Conservation (phyloP, 2,113 vertebrate species). For the Rallus limicola region DNA sequence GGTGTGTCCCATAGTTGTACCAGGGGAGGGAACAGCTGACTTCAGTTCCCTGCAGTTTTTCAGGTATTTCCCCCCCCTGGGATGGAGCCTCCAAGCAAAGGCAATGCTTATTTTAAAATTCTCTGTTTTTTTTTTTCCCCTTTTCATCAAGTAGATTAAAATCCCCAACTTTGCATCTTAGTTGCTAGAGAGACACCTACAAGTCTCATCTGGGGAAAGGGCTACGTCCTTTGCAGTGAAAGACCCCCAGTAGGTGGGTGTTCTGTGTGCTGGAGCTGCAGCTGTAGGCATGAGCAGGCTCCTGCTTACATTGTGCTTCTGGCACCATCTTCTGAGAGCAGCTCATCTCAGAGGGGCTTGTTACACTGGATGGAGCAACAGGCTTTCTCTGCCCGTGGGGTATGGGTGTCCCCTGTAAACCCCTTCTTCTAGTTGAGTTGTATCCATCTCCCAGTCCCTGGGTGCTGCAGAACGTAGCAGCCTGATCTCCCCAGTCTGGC, state of each 20-base stretch:
- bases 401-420: neutral
- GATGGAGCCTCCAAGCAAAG: neutral
- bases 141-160: neutral
- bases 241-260: no score
- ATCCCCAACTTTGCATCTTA: neutral
- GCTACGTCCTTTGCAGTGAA: neutral
- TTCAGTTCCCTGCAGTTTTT: neutral
- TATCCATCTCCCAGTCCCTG: neutral
- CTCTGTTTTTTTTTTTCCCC: neutral
- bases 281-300: neutral
- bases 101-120: neutral
- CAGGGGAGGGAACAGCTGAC: neutral
- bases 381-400: neutral
- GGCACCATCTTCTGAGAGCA: neutral
- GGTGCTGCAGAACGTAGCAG: neutral
- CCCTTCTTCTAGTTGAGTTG: neutral
- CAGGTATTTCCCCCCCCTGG: neutral
- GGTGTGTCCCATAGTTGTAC: neutral
- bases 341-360: neutral
- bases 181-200: neutral
- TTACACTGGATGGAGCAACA: neutral
- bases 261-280: neutral
- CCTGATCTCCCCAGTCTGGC: neutral
- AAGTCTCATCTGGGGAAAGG: neutral
- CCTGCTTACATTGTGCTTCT: accelerated